Base-by-base conservation (phyloP, 2,113 vertebrate genomes). In the Boulengeromyrus knoepffleri region DNA sequence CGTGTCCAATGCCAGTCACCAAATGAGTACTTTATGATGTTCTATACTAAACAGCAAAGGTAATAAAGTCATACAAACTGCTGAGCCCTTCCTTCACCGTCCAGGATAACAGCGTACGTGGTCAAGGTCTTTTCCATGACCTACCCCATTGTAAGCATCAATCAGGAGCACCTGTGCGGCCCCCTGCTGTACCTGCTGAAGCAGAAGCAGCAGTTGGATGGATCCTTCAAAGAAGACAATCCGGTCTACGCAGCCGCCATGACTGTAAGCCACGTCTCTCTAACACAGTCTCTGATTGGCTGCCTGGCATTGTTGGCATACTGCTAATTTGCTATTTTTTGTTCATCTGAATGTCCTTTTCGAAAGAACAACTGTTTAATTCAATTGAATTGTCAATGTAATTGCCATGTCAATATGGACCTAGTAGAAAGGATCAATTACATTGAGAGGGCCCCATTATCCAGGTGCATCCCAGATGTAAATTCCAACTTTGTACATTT, bases 81-180 rank as follows among this genome's bases (percentile, higher is more conserved):
- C 47, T 31, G 58, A 39, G 0, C 12, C 36, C 17, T 21, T 8
- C 45, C 31, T 19, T 52, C 46, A 42, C 45, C 15, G 88, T 62
- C 12, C 90, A 99, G 98, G 98, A 92, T 99, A 93, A 99, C 98
- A 0, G 97, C 98, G 3, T 99, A 97, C 0, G 97, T 99, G 88
- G 96, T 97, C 88, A 99, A 99, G 92, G 97, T 99, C 77, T 98
- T 99, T 85, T 91, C 97, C 89, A 95, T 98, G 97, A 96, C 97
- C 0, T 3, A 89, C 90, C 93, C 92, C 6, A 49, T 97, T 87
- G 88, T 94, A 0, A 87, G 93, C 46, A 92, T 98, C 0, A 89
- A 95, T 0, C 19, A 94, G 0, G 24, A 95, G 1, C 95, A 97
- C 27, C 47, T 98, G 84, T 99, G 98, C 0, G 97, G 96, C 0